Evolutionary conservation across 2,113 vertebrate genomes (phyloP).

Genomic region (Echinops telfairi): DNA sequence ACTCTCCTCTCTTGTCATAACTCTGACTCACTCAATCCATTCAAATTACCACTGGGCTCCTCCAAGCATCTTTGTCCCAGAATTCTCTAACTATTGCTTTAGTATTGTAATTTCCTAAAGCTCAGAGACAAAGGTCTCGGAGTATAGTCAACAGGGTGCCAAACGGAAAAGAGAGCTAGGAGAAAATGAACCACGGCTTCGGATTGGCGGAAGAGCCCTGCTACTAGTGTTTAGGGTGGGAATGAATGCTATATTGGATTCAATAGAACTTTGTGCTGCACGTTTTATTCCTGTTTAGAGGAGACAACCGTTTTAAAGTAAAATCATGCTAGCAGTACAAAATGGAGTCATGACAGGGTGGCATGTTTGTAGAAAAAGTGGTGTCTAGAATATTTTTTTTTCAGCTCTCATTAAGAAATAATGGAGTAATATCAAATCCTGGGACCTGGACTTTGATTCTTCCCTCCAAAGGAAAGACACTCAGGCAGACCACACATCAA

Average conservation of each 20-base stretch:
- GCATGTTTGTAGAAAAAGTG: conserved; percentile 2
- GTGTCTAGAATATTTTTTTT: not conserved
- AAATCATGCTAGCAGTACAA: conserved; percentile 29
- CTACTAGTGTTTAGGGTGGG: not conserved
- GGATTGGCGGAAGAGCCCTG: not conserved
- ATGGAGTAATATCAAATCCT: not conserved
- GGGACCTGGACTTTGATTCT: not conserved
- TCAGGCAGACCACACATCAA: not conserved
- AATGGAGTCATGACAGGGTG: conserved; percentile 14
- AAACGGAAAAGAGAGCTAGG: not conserved
- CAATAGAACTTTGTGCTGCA: not conserved
- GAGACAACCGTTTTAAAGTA: conserved; percentile 26
- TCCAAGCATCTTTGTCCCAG: not conserved
- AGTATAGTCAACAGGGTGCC: not conserved
- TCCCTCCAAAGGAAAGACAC: not conserved
- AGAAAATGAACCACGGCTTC: not conserved
- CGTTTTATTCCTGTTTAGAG: not conserved
- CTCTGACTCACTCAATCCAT: not conserved
- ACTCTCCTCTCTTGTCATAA: not conserved
- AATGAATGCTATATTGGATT: not conserved
- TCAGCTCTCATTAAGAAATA: conserved; percentile 23
- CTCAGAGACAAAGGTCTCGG: not conserved
- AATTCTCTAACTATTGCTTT: not conserved
- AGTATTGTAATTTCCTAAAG: not conserved
- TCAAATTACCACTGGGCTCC: not conserved